A percentile compares a stretch with the other conserved stretches of the same genome.
phyloP scores from a whole-genome alignment of 2,888 invertebrate species.

The Lutraria lutraria region DNA sequence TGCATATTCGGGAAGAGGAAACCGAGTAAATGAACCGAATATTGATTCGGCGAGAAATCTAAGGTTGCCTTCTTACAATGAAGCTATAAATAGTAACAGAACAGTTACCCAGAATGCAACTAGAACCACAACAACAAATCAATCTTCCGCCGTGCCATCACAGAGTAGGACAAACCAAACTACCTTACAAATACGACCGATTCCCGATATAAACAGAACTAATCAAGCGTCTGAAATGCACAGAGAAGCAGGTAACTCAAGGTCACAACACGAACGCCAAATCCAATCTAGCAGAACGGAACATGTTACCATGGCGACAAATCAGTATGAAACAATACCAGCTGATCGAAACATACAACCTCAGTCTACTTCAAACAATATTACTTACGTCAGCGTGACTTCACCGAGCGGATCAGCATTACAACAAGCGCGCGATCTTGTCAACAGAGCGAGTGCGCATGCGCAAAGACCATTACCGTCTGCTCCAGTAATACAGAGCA shows the following conservation, averaged over 20 bases:
- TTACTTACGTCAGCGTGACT: constrained; percentile 47
- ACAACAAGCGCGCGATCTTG: constrained; percentile 47
- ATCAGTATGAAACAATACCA: constrained; percentile 62
- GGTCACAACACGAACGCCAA: not conserved
- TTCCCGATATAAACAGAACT: not conserved
- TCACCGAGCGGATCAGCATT: constrained; percentile 55
- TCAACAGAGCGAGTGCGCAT: constrained; percentile 43
- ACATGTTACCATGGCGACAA: constrained; percentile 5
- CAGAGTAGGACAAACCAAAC: constrained; percentile 12
- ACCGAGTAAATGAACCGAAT: constrained; percentile 28
- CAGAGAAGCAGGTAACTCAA: not conserved
- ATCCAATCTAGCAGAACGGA: constrained; percentile 6
- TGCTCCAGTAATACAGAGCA: constrained; percentile 28
- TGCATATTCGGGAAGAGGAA: constrained; percentile 46
- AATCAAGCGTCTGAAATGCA: constrained; percentile 1
- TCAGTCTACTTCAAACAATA: constrained; percentile 24
- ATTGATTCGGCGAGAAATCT: constrained; percentile 31
- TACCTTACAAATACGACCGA: constrained; percentile 7
- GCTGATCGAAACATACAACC: constrained; percentile 25
- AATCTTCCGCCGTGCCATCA: constrained; percentile 4
- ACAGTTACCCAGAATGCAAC: not conserved
- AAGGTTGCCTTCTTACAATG: constrained; percentile 57
- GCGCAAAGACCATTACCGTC: constrained; percentile 40
- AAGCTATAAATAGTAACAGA: constrained; percentile 43
- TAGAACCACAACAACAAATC: not conserved